Base-by-base conservation (phyloP, 2,888 invertebrate species). In the Teleiodes luculella region DNA sequence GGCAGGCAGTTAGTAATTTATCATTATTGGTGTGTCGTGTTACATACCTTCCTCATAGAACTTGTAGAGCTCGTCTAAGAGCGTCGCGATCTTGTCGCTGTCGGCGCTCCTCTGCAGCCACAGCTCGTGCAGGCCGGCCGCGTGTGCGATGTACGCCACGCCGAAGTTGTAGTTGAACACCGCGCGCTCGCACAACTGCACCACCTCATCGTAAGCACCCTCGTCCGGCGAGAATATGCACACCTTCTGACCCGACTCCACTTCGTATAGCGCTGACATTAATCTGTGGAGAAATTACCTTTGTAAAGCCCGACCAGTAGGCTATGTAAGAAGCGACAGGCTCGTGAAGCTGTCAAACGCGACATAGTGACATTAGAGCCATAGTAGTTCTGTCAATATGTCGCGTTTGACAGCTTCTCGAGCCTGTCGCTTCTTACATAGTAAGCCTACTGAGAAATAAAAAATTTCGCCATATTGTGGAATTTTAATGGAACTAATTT, bases 241-340 rank as follows among this genome's bases (percentile, higher is more conserved):
- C 2, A 92, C 73, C 67, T 91, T 91, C 14, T 76, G 72, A 7
- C 91, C 91, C 0, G 80, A 80, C 1, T 62, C 59, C 3, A 68
- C 68, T 54, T 92, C 90, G 68, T 94, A 94, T 2, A 95, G 79
- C 2, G 93, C 92, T 53, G 94, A 90, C 53, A 93, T 84, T 59
- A 95, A 80, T 57, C 95, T 95, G 76, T 1, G 87, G 85, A 8
- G 10, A 39, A n/a, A 1, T 7, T 18, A 16, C 8, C 13, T 45
- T 41, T 1, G 11, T 37, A 33, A 33, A 33, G n/a, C n/a, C n/a
- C n/a, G n/a, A n/a, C n/a, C n/a, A n/a, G n/a, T n/a, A n/a, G n/a
- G n/a, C n/a, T n/a, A n/a, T n/a, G n/a, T n/a, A n/a, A n/a, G n/a
- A n/a, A n/a, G n/a, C n/a, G n/a, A n/a, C n/a, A n/a, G n/a, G n/a